Percentiles rank a stretch among this genome's conserved stretches.
phyloP scores from a whole-genome alignment of 2,888 invertebrate genomes.

The Mimachlamys varia region DNA sequence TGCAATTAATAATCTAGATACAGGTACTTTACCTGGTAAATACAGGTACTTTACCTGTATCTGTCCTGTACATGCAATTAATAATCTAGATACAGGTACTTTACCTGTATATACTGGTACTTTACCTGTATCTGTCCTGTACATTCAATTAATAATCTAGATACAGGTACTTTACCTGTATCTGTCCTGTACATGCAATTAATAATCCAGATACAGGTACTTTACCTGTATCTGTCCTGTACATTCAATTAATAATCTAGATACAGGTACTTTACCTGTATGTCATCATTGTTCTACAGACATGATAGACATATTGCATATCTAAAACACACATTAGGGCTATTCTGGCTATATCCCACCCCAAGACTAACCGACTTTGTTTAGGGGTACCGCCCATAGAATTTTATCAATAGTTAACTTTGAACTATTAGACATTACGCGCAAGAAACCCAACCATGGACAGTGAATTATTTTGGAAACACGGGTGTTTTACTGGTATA shows the following conservation, averaged over 20 bases:
- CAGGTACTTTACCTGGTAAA: neutral
- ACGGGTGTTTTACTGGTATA: too few species aligned
- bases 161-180: too few species aligned
- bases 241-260: neutral
- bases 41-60: neutral
- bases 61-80: too few species aligned
- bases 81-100: neutral
- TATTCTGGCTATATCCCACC: too few species aligned
- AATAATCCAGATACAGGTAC: too few species aligned
- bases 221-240: neutral
- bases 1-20: neutral
- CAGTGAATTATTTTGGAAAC: too few species aligned
- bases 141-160: constrained; percentile 2
- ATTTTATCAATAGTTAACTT: too few species aligned
- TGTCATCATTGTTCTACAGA: neutral
- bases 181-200: neutral
- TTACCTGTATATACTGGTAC: neutral
- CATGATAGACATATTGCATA: neutral
- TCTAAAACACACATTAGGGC: too few species aligned
- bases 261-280: neutral
- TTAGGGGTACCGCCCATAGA: too few species aligned
- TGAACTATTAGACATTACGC: too few species aligned
- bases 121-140: neutral
- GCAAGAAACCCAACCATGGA: too few species aligned
- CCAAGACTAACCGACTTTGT: too few species aligned